Percentiles rank a stretch among this genome's conserved stretches.
These are phyloP conservation scores for Tinea pellionella DNA, from an alignment of 2,888 invertebrate species.

Conservation along the genomic window DNA sequence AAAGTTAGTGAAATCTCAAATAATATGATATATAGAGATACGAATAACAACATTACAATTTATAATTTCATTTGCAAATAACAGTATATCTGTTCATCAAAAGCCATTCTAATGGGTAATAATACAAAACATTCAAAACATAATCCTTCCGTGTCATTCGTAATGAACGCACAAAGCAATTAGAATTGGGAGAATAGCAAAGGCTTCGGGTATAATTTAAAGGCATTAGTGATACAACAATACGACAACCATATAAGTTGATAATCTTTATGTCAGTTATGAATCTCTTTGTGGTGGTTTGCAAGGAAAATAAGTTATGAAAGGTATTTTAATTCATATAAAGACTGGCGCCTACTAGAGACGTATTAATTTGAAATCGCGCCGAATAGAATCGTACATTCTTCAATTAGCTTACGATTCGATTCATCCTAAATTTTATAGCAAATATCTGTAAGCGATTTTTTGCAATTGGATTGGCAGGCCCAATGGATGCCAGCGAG, in stretches of 20 bases:
- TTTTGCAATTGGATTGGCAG: too few species aligned
- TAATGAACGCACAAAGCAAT: conserved; percentile 1
- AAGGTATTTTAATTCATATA: too few species aligned
- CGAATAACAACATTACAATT: too few species aligned
- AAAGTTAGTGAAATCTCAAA: too few species aligned
- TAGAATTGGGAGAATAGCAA: background rate
- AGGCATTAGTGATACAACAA: background rate
- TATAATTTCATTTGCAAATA: background rate
- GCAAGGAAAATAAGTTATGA: background rate
- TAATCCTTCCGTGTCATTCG: background rate
- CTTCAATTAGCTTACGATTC: too few species aligned
- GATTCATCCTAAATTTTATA: too few species aligned
- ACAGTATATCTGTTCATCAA: background rate
- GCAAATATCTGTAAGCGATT: too few species aligned
- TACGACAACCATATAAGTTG: background rate
- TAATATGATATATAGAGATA: too few species aligned
- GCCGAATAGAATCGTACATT: too few species aligned
- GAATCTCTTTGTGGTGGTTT: background rate
- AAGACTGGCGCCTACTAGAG: too few species aligned
- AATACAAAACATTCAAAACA: background rate
- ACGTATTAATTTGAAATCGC: too few species aligned
- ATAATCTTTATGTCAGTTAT: background rate
- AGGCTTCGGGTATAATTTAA: background rate
- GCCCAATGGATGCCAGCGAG: too few species aligned
- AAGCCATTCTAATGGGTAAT: background rate